Conservation (phyloP, 2,797 vertebrate species). For the Syngnathus acus region DNA sequence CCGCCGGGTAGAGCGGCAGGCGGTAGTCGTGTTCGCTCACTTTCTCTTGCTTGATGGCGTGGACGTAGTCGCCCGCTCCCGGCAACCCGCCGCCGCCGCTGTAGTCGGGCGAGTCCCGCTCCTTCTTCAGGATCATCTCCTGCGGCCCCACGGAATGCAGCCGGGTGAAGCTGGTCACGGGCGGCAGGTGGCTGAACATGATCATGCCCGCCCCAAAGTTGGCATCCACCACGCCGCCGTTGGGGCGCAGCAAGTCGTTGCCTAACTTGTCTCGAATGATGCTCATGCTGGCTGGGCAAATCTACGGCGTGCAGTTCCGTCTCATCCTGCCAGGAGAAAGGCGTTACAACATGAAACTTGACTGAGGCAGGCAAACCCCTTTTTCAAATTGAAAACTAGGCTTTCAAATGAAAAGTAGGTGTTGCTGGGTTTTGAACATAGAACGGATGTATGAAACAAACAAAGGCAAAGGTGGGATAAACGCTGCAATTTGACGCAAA, state of each 20-base stretch:
- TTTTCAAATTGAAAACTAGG: too few relatives aligned
- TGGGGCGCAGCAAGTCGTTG: slow-evolving; percentile 82
- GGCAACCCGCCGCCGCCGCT: slow-evolving; percentile 32
- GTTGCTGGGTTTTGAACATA: too few relatives aligned
- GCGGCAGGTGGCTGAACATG: slow-evolving; percentile 96
- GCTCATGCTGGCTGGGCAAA: slow-evolving; percentile 69
- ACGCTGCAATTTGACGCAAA: background rate
- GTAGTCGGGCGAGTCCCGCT: slow-evolving; percentile 81
- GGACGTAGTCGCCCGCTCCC: slow-evolving; percentile 64
- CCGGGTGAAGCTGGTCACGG: slow-evolving; percentile 93
- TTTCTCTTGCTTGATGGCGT: slow-evolving; percentile 90
- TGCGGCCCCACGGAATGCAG: slow-evolving; percentile 62
- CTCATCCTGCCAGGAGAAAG: slow-evolving; percentile 53
- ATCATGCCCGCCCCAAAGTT: slow-evolving; percentile 85
- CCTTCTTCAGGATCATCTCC: slow-evolving; percentile 93
- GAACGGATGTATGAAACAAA: too few relatives aligned
- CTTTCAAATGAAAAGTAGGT: too few relatives aligned
- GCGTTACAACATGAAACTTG: background rate
- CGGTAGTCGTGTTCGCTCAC: slow-evolving; percentile 82
- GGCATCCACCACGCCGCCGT: slow-evolving; percentile 90
- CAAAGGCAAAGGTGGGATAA: background rate
- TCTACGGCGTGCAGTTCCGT: slow-evolving; percentile 58
- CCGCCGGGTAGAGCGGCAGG: slow-evolving; percentile 67
- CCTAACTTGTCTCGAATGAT: slow-evolving; percentile 84
- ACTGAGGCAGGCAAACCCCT: too few relatives aligned